A percentile compares a stretch with the other conserved stretches of the same genome.
Evolutionary conservation across 2,797 vertebrate species (phyloP).

Genomic region (Eulemur mongoz): DNA sequence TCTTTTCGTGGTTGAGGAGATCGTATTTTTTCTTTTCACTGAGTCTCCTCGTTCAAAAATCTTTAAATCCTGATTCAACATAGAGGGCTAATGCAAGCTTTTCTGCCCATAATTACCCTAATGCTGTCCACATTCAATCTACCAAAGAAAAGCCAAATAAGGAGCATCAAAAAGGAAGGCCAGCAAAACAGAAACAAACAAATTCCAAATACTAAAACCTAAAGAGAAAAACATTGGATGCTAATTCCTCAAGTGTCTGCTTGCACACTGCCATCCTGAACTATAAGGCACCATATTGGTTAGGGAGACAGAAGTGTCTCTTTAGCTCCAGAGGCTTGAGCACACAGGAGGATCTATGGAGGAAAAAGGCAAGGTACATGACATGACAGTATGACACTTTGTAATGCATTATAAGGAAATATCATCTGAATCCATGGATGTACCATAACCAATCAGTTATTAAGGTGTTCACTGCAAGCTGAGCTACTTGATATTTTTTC

Average conservation of each 20-base stretch:
- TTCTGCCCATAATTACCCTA: background rate
- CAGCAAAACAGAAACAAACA: background rate
- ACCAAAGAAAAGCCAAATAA: background rate
- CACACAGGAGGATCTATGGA: background rate
- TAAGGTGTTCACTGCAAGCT: background rate
- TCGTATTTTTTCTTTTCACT: background rate
- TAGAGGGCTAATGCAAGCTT: background rate
- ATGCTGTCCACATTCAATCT: background rate
- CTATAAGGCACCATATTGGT: fast-evolving
- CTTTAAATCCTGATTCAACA: background rate
- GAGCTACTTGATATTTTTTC: background rate
- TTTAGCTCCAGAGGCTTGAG: background rate
- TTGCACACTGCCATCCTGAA: background rate
- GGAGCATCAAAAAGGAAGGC: background rate
- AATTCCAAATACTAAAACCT: background rate
- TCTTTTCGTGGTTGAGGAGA: background rate
- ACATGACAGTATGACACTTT: background rate
- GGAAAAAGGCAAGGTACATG: background rate
- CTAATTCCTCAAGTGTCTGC: background rate
- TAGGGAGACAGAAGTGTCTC: background rate
- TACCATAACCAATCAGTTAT: background rate
- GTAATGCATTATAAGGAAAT: background rate
- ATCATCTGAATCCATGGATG: background rate
- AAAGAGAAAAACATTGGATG: background rate
- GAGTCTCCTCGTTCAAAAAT: background rate